phyloP scores from a whole-genome alignment of 2,113 vertebrate species.

The Rhinolophus sinicus region DNA sequence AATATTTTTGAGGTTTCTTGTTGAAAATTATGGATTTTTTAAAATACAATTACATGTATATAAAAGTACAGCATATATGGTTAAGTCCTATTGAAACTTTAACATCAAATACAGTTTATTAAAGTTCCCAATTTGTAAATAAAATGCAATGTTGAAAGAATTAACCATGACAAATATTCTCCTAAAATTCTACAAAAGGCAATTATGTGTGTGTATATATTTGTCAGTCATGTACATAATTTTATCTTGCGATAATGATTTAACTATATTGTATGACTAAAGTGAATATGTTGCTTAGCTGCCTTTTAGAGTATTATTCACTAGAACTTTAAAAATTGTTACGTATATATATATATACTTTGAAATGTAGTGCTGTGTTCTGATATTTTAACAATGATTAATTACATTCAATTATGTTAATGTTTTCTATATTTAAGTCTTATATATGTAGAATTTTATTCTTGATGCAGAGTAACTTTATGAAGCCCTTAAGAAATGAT shows the following conservation, averaged over 20 bases:
- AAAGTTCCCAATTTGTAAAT: constrained; percentile 3
- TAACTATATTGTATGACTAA: background rate
- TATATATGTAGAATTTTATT: background rate
- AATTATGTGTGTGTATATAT: background rate
- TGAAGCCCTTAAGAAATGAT: background rate
- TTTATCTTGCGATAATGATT: background rate
- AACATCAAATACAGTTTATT: constrained; percentile 3
- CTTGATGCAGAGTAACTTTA: constrained; percentile 15
- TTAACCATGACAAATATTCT: constrained; percentile 27
- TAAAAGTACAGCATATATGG: background rate
- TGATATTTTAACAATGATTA: constrained; percentile 55
- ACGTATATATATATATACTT: background rate
- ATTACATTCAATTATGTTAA: constrained; percentile 30
- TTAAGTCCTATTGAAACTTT: background rate
- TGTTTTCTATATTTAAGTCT: background rate
- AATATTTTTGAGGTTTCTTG: background rate
- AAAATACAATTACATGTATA: background rate
- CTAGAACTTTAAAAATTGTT: constrained; percentile 47
- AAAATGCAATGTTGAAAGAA: constrained; percentile 41
- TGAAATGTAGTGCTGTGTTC: constrained; percentile 7
- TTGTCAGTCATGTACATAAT: background rate
- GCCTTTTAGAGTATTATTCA: background rate
- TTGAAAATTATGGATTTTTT: background rate
- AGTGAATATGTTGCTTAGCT: constrained; percentile 19
- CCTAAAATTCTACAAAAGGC: constrained; percentile 7